phyloP scores from a whole-genome alignment of 2,113 vertebrate species.

The Pelusios castaneus region DNA sequence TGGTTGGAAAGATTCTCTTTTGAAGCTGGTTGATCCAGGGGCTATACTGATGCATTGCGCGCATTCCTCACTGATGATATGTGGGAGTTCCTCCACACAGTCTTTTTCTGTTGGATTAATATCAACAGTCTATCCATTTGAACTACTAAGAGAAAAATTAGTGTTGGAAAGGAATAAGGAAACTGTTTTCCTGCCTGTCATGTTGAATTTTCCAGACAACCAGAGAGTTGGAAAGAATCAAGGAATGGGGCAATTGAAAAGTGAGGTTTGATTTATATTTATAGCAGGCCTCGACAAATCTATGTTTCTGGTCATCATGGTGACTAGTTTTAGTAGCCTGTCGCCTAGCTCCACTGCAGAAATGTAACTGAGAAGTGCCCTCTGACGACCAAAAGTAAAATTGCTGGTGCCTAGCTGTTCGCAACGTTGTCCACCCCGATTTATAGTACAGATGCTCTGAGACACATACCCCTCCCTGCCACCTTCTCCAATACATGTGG shows the following conservation, averaged over 20 bases:
- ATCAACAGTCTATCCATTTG: background rate
- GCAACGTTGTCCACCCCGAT: too few relatives aligned
- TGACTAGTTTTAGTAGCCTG: too few relatives aligned
- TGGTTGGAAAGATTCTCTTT: background rate
- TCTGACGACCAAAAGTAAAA: too few relatives aligned
- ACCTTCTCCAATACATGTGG: background rate
- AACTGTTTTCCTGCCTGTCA: background rate
- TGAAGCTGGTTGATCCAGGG: background rate
- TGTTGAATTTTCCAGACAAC: background rate
- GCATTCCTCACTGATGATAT: slow-evolving; percentile 42
- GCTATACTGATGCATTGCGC: background rate
- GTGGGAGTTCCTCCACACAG: background rate
- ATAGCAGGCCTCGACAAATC: too few relatives aligned
- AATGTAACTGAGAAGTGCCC: too few relatives aligned
- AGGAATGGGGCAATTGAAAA: background rate
- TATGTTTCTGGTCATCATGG: too few relatives aligned
- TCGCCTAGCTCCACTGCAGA: too few relatives aligned
- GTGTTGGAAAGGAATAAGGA: background rate
- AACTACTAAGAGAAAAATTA: background rate
- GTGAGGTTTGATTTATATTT: background rate
- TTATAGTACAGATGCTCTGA: background rate
- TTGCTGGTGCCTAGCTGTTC: too few relatives aligned
- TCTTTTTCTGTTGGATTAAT: background rate
- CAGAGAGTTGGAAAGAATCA: background rate
- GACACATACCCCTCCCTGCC: background rate